These are phyloP conservation scores for Lepus townsendii DNA, from an alignment of 2,797 vertebrate species.

Conservation along the genomic window DNA sequence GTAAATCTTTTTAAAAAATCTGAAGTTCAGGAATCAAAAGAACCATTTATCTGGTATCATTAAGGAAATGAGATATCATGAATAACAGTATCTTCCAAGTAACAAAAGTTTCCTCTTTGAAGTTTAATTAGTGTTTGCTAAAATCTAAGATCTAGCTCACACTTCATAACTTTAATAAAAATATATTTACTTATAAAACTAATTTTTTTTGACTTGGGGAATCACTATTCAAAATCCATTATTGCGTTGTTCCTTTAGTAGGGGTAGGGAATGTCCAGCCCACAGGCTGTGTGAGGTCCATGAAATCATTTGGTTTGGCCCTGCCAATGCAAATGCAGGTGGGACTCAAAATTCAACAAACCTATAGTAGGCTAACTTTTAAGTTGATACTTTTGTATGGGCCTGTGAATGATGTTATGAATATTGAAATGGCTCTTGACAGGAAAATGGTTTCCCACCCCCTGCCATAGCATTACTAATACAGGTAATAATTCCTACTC, in stretches of 20 bases:
- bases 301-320: too few species aligned
- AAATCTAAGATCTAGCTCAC: neutral
- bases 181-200: neutral
- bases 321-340: too few species aligned
- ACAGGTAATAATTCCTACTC: neutral
- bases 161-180: neutral
- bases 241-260: neutral
- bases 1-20: too few species aligned
- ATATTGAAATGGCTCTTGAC: too few species aligned
- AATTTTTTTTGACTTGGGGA: neutral
- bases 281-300: too few species aligned
- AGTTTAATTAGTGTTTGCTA: neutral
- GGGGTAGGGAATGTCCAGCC: neutral
- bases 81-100: neutral
- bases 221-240: neutral
- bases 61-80: neutral
- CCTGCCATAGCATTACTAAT: neutral
- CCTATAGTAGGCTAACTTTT: too few species aligned
- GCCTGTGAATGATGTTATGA: too few species aligned
- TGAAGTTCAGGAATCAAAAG: neutral
- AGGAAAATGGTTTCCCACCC: too few species aligned
- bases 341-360: too few species aligned
- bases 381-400: too few species aligned
- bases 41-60: neutral
- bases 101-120: constrained; percentile 13